These are phyloP conservation scores for Trichechus manatus DNA, from an alignment of 2,113 vertebrate genomes.

Conservation along the genomic window DNA sequence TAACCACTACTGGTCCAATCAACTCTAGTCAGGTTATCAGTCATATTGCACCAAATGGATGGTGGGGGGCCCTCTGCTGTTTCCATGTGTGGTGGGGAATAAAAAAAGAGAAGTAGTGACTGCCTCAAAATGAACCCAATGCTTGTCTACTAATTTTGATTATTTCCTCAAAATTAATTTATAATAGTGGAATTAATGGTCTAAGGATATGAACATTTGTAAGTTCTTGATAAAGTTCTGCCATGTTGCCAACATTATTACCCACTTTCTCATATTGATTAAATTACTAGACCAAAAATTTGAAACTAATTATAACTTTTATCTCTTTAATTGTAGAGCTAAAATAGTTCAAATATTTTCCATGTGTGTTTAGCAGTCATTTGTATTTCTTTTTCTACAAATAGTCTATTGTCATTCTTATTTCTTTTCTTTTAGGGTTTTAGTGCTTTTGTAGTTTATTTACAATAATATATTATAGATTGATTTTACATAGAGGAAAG, in stretches of 20 bases:
- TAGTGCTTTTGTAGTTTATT: slow-evolving; percentile 40
- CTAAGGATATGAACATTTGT: background rate
- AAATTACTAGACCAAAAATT: background rate
- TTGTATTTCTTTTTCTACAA: slow-evolving; percentile 50
- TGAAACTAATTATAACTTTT: slow-evolving; percentile 38
- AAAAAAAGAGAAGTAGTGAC: background rate
- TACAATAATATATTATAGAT: slow-evolving; percentile 16
- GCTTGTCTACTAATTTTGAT: background rate
- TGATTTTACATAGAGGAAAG: slow-evolving; percentile 45
- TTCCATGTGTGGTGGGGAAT: background rate
- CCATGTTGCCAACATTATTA: background rate
- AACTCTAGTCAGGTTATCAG: background rate
- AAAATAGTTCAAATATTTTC: slow-evolving; percentile 39
- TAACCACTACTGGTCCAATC: background rate
- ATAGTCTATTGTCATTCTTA: background rate
- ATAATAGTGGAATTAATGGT: background rate
- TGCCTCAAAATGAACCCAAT: background rate
- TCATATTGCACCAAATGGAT: background rate
- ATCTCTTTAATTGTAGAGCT: slow-evolving; percentile 25
- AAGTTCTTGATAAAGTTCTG: slow-evolving; percentile 19
- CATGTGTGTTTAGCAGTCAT: slow-evolving; percentile 30
- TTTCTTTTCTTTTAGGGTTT: slow-evolving; percentile 9
- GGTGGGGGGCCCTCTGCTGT: background rate
- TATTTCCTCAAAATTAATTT: slow-evolving; percentile 54
- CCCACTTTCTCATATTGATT: slow-evolving; percentile 4